phyloP scores from a whole-genome alignment of 2,113 vertebrate genomes.

The Albula glossodonta region DNA sequence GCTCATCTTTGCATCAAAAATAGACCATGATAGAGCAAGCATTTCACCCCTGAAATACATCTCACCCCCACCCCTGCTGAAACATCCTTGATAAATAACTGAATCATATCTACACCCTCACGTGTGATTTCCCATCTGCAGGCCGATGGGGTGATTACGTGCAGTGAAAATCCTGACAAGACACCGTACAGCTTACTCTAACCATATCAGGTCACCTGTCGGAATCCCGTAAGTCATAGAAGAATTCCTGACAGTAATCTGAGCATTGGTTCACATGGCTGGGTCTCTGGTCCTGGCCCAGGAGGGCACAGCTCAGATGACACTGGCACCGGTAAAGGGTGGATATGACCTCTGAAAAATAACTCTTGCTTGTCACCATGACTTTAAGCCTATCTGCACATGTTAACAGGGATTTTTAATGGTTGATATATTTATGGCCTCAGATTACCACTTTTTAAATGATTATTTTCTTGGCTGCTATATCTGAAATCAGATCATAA shows the following conservation, averaged over 20 bases:
- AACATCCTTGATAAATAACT: background rate
- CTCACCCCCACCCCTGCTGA: background rate
- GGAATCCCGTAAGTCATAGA: conserved; percentile 17
- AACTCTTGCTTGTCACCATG: conserved; percentile 34
- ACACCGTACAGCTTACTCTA: background rate
- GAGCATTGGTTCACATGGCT: background rate
- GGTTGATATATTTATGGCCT: conserved; percentile 40
- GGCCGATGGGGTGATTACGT: background rate
- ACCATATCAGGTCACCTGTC: conserved; percentile 16
- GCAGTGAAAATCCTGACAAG: background rate
- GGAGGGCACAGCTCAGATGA: conserved; percentile 29
- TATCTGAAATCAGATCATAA: conserved; percentile 28
- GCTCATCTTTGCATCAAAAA: background rate
- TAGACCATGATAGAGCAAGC: background rate
- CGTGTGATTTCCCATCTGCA: background rate
- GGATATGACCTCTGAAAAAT: conserved; percentile 21
- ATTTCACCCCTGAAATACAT: background rate
- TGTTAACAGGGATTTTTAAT: conserved; percentile 21
- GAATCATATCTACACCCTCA: background rate
- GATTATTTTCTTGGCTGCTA: conserved; percentile 16
- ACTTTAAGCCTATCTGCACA: conserved; percentile 28
- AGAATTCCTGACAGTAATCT: conserved; percentile 31
- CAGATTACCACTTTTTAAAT: conserved; percentile 37
- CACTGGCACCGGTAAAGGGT: conserved; percentile 19
- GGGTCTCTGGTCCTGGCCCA: background rate